Evolutionary conservation across 2,113 vertebrate species (phyloP), one percentile per base, ranked within the genome.

Genomic region (Oryzias curvinotus): DNA sequence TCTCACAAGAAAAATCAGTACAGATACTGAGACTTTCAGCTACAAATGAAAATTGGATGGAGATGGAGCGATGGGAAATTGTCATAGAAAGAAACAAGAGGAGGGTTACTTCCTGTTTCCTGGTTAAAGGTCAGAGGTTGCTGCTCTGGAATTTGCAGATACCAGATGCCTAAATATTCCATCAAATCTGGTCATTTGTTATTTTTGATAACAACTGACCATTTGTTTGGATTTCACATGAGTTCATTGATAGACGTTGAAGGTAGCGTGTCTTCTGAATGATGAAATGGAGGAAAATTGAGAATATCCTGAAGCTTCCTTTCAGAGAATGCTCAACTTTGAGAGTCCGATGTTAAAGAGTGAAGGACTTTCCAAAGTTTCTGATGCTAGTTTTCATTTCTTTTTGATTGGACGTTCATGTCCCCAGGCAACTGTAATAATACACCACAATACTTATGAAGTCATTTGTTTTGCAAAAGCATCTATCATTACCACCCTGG

Each of bases 81-180:
- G 47, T 12, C 13, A 23, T 41, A 1, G 21, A n/a, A n/a, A 18
- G 19, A 49, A 67, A 62, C 0, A 8, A 48, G 28, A 61, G 60
- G 28, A 49, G 26, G 43, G 57, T 56, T 62, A 47, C 68, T 74
- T 85, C 80, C 84, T 77, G 78, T 77, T 86, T 86, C 75, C 82
- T 84, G 61, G 45, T 77, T 47, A 14, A 21, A 44, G 70, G 80
- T 80, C 62, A 64, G 47, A 73, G 85, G 76, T 79, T 55, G 30
- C 13, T 16, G 60, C 58, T 67, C 64, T 85, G 80, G 67, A 65
- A 73, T 86, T 68, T 62, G 65, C 62, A 82, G 75, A 85, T 85
- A 75, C 53, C 26, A 65, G 43, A 25, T 18, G 3, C 43, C 26
- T 64, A 68, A 82, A 64, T 64, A 68, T 66, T 75, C 60, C 44